phyloP scores from a whole-genome alignment of 2,797 vertebrate species.

The Chelonia mydas region DNA sequence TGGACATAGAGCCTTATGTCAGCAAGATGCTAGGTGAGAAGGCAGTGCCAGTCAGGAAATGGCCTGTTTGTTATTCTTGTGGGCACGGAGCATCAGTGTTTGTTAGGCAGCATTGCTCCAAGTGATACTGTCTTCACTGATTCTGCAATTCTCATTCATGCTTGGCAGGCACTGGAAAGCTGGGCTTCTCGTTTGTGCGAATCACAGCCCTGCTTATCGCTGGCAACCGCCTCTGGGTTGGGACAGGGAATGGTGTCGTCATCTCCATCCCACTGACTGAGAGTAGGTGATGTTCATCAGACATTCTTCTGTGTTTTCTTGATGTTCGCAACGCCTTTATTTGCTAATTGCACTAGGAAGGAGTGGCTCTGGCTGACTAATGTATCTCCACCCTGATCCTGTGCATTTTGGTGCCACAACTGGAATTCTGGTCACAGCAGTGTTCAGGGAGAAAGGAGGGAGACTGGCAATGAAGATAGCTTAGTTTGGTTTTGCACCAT shows the following conservation, averaged over 20 bases:
- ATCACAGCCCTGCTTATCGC: slow-evolving; percentile 97
- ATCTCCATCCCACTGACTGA: slow-evolving; percentile 98
- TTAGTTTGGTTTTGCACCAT: background rate
- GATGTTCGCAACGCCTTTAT: background rate
- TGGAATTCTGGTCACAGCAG: background rate
- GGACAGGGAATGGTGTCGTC: slow-evolving; percentile 96
- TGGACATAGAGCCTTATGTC: slow-evolving; percentile 98
- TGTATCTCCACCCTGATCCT: background rate
- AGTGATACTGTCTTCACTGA: background rate
- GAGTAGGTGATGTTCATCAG: slow-evolving; percentile 84
- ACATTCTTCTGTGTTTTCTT: background rate
- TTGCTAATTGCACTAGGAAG: background rate
- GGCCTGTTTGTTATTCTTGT: background rate
- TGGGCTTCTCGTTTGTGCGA: slow-evolving; percentile 97
- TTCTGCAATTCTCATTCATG: background rate
- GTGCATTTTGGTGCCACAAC: background rate
- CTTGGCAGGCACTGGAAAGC: slow-evolving; percentile 92
- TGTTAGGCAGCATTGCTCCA: background rate
- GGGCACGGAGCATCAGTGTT: background rate
- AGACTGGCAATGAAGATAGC: background rate
- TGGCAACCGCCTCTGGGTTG: slow-evolving; percentile 98
- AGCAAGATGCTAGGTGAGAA: slow-evolving; percentile 98
- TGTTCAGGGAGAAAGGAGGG: background rate
- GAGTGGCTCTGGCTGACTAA: background rate
- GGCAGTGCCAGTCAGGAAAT: background rate